Conservation (phyloP, 1,140 invertebrate species). For the Coboldia fuscipes region DNA sequence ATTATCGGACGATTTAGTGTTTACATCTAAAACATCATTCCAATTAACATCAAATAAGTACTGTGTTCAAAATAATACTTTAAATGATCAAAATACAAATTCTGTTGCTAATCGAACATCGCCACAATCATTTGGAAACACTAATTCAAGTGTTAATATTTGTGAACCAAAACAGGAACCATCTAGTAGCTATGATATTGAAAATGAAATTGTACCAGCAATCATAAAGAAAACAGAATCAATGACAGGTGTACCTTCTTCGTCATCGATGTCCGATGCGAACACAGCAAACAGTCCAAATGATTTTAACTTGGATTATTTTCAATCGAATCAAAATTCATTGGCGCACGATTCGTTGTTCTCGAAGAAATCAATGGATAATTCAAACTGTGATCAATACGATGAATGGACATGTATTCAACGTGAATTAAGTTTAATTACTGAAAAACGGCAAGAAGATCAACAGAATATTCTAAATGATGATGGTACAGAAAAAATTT, state of each 20-base stretch:
- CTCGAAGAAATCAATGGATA: not conserved
- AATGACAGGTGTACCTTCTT: conserved; percentile 4
- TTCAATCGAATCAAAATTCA: too few relatives aligned
- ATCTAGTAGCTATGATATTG: conserved; percentile 17
- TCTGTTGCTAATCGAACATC: too few relatives aligned
- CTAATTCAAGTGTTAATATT: not conserved
- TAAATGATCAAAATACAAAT: too few relatives aligned
- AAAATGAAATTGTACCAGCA: conserved; percentile 17
- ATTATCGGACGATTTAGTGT: too few relatives aligned
- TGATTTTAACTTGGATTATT: conserved; percentile 1
- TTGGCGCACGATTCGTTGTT: too few relatives aligned
- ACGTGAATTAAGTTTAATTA: conserved; percentile 29
- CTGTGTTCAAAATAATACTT: too few relatives aligned
- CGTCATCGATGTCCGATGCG: too few relatives aligned
- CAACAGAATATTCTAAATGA: too few relatives aligned
- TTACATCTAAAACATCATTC: too few relatives aligned
- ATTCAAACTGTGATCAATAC: conserved; percentile 21
- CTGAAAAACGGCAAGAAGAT: conserved; percentile 3
- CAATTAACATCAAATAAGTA: too few relatives aligned
- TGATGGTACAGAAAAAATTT: not conserved
- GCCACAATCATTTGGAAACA: too few relatives aligned
- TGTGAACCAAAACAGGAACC: not conserved
- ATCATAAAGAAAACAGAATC: conserved; percentile 20
- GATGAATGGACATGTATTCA: conserved; percentile 49
- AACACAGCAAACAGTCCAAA: not conserved